These are phyloP conservation scores for Meiosimyza platycephala DNA, from an alignment of 2,888 invertebrate genomes.

Conservation along the genomic window DNA sequence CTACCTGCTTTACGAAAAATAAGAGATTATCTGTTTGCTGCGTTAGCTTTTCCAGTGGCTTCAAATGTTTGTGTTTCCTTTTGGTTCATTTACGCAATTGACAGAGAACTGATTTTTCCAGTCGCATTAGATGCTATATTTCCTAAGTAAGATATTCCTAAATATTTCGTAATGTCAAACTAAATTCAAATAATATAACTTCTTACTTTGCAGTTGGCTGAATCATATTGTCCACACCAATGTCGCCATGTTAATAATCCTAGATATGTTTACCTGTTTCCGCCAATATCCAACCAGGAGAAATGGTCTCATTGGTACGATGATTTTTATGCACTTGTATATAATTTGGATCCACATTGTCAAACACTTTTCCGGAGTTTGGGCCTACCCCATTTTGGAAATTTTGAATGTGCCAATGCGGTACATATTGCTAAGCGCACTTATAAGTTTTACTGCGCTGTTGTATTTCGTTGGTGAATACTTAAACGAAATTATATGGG, in stretches of 20 bases:
- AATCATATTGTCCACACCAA: conserved; percentile 93
- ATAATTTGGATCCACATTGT: conserved; percentile 83
- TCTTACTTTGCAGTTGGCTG: conserved; percentile 74
- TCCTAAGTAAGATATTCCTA: conserved; percentile 69
- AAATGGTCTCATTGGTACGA: conserved; percentile 73
- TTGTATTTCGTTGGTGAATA: conserved; percentile 80
- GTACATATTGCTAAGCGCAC: conserved; percentile 76
- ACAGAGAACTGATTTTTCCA: conserved; percentile 90
- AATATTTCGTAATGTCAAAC: neutral
- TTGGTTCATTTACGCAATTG: conserved; percentile 90
- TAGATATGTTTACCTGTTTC: conserved; percentile 80
- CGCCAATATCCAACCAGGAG: conserved; percentile 79
- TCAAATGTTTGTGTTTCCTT: conserved; percentile 84
- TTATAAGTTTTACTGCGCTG: conserved; percentile 71
- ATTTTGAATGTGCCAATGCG: conserved; percentile 79
- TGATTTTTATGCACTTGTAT: conserved; percentile 76
- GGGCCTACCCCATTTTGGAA: conserved; percentile 91
- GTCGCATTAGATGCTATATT: conserved; percentile 82
- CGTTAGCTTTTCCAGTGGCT: conserved; percentile 81
- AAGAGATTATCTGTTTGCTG: conserved; percentile 75
- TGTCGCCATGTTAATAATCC: conserved; percentile 79
- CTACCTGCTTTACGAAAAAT: conserved; percentile 73
- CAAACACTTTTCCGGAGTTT: conserved; percentile 77
- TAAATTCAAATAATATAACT: neutral
- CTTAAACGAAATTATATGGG: conserved; percentile 78